These are phyloP conservation scores for Paralvinella palmiformis DNA, from an alignment of 1,140 invertebrate genomes.

Conservation along the genomic window DNA sequence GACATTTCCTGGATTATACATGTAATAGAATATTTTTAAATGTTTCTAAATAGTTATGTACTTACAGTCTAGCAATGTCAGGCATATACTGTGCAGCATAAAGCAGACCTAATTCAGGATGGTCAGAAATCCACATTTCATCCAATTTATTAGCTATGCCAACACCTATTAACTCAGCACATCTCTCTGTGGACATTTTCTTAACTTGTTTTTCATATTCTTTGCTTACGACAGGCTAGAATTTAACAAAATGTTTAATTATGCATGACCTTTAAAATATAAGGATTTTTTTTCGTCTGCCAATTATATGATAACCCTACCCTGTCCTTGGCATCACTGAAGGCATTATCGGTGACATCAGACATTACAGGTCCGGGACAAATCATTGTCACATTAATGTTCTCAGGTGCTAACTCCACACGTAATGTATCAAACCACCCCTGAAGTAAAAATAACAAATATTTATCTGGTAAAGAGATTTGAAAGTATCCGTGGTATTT, in stretches of 20 bases:
- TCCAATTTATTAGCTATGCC: conserved; percentile 13
- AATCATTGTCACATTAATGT: conserved; percentile 64
- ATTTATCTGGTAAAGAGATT: not conserved
- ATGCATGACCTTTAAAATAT: no score
- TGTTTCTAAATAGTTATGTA: no score
- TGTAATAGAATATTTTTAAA: no score
- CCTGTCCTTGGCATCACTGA: conserved; percentile 61
- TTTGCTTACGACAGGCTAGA: no score
- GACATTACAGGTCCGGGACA: conserved; percentile 72
- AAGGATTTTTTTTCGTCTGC: no score
- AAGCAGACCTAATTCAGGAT: conserved; percentile 5
- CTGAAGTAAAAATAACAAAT: conserved; percentile 48
- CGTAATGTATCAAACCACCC: conserved; percentile 65
- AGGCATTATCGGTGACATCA: conserved; percentile 64
- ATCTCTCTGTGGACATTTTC: conserved; percentile 10
- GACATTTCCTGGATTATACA: no score
- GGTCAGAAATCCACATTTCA: conserved; percentile 16
- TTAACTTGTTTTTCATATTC: no score
- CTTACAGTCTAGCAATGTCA: not conserved
- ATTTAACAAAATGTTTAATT: no score
- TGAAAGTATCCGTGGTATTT: not conserved
- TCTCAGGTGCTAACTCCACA: conserved; percentile 58
- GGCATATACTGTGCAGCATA: conserved; percentile 16
- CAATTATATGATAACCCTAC: no score
- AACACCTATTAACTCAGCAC: conserved; percentile 16